A percentile compares a stretch with the other conserved stretches of the same genome.
phyloP scores from a whole-genome alignment of 1,140 invertebrate species.

The Papilio glaucus region DNA sequence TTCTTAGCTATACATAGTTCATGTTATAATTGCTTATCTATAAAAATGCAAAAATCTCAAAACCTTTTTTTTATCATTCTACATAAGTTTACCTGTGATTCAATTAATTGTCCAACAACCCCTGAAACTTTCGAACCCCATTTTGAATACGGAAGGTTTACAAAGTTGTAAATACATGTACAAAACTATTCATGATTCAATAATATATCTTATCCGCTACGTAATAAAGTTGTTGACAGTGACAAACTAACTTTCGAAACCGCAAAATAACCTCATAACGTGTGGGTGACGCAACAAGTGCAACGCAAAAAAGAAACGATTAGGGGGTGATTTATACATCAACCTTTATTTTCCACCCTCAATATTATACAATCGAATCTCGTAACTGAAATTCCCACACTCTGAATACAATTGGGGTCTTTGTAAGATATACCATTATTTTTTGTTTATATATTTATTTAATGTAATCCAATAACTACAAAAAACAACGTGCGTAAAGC shows the following conservation, averaged over 20 bases:
- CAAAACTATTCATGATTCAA: slow-evolving; percentile 18
- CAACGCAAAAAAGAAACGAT: slow-evolving; percentile 70
- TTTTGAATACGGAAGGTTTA: slow-evolving; percentile 43
- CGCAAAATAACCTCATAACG: slow-evolving; percentile 43
- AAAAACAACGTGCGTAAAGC: no score
- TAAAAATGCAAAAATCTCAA: slow-evolving; percentile 65
- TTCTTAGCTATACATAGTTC: not conserved
- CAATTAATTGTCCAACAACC: slow-evolving; percentile 75
- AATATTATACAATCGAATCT: slow-evolving; percentile 59
- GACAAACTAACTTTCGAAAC: not conserved
- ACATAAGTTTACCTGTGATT: slow-evolving; percentile 76
- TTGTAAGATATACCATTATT: slow-evolving; percentile 41
- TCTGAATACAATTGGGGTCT: slow-evolving; percentile 49
- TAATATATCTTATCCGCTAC: slow-evolving; percentile 22
- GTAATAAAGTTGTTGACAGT: slow-evolving; percentile 38
- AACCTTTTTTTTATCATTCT: slow-evolving; percentile 58
- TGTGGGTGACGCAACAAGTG: slow-evolving; percentile 76
- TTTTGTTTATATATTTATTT: slow-evolving; percentile 33
- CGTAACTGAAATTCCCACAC: slow-evolving; percentile 80
- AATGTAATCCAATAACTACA: no score
- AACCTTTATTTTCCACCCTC: slow-evolving; percentile 77
- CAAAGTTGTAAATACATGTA: slow-evolving; percentile 32
- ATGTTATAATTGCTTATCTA: slow-evolving; percentile 47
- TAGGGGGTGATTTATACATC: slow-evolving; percentile 79
- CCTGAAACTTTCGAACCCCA: slow-evolving; percentile 67